phyloP scores from a whole-genome alignment of 53 echinoderm and acorn worm genomes.

The Temnopleurus reevesii region DNA sequence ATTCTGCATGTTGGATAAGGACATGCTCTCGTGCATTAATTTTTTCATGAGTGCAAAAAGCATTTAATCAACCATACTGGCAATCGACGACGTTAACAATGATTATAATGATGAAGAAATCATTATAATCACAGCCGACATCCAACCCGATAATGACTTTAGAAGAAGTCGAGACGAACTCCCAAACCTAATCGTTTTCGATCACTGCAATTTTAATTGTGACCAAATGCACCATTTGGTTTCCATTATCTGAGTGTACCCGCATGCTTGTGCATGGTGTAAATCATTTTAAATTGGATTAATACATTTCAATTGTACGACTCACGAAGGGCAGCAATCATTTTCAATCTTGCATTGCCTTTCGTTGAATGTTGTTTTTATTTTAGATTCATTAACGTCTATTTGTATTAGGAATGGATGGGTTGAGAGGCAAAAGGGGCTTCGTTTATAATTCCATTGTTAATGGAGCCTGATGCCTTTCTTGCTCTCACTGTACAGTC shows the following conservation, averaged over 20 bases:
- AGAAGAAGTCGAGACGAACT: neutral
- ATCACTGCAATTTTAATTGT: slow-evolving; percentile 22
- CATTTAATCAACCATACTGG: too few species aligned
- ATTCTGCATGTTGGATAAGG: too few species aligned
- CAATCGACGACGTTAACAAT: too few species aligned
- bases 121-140: neutral
- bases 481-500: too few species aligned
- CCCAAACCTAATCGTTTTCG: neutral
- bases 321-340: neutral
- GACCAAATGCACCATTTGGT: slow-evolving; percentile 3
- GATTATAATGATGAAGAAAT: too few species aligned
- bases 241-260: neutral
- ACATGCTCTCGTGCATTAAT: too few species aligned
- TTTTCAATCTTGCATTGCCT: neutral
- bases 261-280: neutral
- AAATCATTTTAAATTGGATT: slow-evolving; percentile 11
- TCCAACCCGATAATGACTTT: slow-evolving; percentile 8
- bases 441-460: too few species aligned
- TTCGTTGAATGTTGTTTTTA: too few species aligned
- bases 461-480: too few species aligned
- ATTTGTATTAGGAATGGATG: neutral
- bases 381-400: slow-evolving; percentile 16
- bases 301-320: neutral
- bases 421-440: too few species aligned
- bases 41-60: too few species aligned